Percentiles rank a stretch among this genome's conserved stretches.
These are phyloP conservation scores for Willowsia nigromaculata DNA, from an alignment of 2,888 invertebrate genomes.

Conservation along the genomic window DNA sequence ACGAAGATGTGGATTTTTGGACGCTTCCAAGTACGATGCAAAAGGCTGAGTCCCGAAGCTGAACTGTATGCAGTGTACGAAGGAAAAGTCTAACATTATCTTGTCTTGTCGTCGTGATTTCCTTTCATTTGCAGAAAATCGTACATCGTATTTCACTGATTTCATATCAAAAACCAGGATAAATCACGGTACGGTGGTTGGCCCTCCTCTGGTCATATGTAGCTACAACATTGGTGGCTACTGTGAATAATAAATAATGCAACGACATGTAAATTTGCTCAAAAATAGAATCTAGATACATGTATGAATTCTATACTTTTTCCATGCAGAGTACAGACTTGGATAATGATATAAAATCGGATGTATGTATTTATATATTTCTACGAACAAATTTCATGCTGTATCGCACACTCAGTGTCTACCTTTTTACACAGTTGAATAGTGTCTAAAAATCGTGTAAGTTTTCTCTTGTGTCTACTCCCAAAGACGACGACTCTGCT, in stretches of 20 bases:
- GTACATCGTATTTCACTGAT: neutral
- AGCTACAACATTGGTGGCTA: no score
- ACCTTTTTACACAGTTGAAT: neutral
- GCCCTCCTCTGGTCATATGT: no score
- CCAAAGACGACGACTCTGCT: neutral
- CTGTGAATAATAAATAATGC: no score
- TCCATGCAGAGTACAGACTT: neutral
- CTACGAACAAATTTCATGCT: neutral
- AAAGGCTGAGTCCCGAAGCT: no score
- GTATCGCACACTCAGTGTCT: neutral
- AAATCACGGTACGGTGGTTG: neutral
- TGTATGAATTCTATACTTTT: neutral
- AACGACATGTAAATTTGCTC: neutral
- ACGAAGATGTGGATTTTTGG: no score
- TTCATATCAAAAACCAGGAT: neutral
- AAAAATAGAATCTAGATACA: neutral
- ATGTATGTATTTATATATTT: neutral
- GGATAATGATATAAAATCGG: neutral
- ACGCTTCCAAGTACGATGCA: no score
- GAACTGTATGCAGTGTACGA: neutral
- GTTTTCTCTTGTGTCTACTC: neutral
- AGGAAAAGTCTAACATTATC: conserved; percentile 11
- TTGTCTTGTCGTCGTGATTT: conserved; percentile 24
- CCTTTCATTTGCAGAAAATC: neutral
- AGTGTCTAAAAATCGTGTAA: conserved; percentile 22